Evolutionary conservation across 2,113 vertebrate species (phyloP).

Genomic region (Dipodomys ordii): DNA sequence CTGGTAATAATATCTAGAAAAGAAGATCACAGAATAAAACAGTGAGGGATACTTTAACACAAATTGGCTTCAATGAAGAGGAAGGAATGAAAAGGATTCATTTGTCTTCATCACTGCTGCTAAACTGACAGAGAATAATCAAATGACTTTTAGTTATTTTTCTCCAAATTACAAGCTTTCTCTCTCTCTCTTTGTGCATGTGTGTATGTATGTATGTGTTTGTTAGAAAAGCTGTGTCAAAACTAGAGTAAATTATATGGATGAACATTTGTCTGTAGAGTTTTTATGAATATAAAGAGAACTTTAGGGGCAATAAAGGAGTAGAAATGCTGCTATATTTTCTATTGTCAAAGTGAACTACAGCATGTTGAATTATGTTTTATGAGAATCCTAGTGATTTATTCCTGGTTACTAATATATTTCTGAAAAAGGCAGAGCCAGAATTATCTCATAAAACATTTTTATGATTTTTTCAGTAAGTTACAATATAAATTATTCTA

Average conservation of each 20-base stretch:
- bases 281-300: background rate
- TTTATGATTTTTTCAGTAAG: slow-evolving; percentile 40
- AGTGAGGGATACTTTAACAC: background rate
- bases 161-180: background rate
- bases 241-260: background rate
- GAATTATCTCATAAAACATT: slow-evolving; percentile 50
- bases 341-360: background rate
- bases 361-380: slow-evolving; percentile 23
- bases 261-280: background rate
- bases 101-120: background rate
- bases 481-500: slow-evolving; percentile 9
- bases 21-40: background rate
- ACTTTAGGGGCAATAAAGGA: background rate
- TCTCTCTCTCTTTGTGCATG: background rate
- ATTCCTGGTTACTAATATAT: slow-evolving; percentile 53
- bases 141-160: slow-evolving; percentile 38
- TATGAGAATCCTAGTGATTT: slow-evolving; percentile 27
- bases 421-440: slow-evolving; percentile 38
- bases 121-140: background rate
- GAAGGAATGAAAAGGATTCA: background rate
- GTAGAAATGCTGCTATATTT: background rate
- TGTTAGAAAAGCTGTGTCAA: background rate
- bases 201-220: background rate
- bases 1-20: background rate
- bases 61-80: background rate